Evolutionary conservation across 2,797 vertebrate genomes (phyloP), one percentile per base, ranked within the genome.

Genomic region (Bradypodion ventrale): DNA sequence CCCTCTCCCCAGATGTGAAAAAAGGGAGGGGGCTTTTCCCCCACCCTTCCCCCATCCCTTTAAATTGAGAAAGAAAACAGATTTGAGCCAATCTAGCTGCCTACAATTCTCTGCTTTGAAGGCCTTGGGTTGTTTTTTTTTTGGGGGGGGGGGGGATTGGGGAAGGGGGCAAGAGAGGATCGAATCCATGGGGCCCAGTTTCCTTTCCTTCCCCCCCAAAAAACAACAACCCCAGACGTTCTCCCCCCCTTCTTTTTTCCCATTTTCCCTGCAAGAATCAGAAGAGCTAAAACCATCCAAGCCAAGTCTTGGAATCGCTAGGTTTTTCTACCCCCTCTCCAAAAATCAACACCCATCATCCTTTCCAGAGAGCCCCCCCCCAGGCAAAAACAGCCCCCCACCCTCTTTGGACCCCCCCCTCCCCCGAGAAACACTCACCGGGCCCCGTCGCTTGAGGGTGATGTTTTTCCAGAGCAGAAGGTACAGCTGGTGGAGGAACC

Each of bases 391-490:
- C 4, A 8, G 6, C 15, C 7, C 46, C 7, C 32, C 35, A 2
- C n/a, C 49, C 49, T 25, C 8, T n/a, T 3, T 10, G 7, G 2
- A 3, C 23, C 10, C 35, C 6, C 6, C 16, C 16, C 40, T 0
- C 5, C 21, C 13, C 23, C 3, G 49, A 52, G 3, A 25, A 12
- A 5, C 37, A 66, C 96, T 96, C 88, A 97, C 97, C 95, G 97
- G 96, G 46, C 97, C 95, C 87, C 97, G 94, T 77, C 96, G 94
- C 91, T 97, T 97, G 92, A 97, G 94, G 40, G 96, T 92, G 79
- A 96, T 92, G 88, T 97, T 97, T 89, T 97, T 97, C 97, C 97
- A 97, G 49, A 97, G 95, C 82, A 97, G 91, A 27, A 97, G 96
- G 62, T 97, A 96, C 10, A 97, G 96, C 93, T 97, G 97, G 92